Evolutionary conservation across 2,113 vertebrate species (phyloP), one percentile per base, ranked within the genome.

Genomic region (Marmota monax): DNA sequence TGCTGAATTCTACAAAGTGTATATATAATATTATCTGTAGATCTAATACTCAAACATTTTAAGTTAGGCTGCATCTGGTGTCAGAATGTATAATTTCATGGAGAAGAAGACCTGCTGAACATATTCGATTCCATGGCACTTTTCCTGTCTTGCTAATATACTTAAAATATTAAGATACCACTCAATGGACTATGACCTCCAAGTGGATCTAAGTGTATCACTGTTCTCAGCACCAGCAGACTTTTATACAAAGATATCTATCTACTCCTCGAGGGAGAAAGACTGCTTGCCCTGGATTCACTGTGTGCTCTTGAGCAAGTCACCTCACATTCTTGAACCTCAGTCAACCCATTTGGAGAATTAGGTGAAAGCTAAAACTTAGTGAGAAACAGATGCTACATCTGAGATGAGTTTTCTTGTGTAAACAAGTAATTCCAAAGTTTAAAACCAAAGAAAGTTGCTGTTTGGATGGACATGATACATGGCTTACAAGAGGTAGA

Each of bases 321-420:
- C 98, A 97, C 97, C 96, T 98, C 97, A 97, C 97, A 97, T 98
- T 97, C 97, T 96, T 98, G 96, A 97, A 98, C 97, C 96, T 97
- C 96, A 96, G 90, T 98, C 98, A 97, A 97, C 95, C 97, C 97
- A 97, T 97, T 97, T 97, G 92, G 97, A 98, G 97, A 97, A 97
- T 98, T 96, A 98, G 97, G 98, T 98, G 97, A 98, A 98, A 97
- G 98, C 98, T 92, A 95, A 98, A 95, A 74, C 90, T 97, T 98
- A 98, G 97, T 97, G 96, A 98, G 96, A 98, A 98, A 98, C 98
- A 98, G 98, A 98, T 97, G 97, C 97, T 84, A 96, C 97, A 98
- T 97, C 96, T 98, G 98, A 98, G 97, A 97, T 97, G 97, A 97
- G 97, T 98, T 98, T 98, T 96, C 98, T 97, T 98, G 95, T 97